A percentile compares a stretch with the other conserved stretches of the same genome.
Evolutionary conservation across 2,888 invertebrate genomes (phyloP).

Genomic region (Margaritifera margaritifera): DNA sequence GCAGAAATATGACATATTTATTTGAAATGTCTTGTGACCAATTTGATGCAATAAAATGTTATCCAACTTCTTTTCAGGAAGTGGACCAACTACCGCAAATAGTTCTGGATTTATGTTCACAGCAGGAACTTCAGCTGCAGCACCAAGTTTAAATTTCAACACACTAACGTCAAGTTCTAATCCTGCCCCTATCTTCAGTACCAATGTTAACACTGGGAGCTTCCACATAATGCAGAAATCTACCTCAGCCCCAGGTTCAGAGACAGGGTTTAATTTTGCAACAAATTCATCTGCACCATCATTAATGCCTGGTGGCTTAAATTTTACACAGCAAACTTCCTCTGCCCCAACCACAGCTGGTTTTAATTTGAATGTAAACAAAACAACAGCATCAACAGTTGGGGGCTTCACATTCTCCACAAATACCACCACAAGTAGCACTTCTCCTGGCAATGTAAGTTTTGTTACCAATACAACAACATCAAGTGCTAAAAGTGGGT

Average conservation of each 20-base stretch:
- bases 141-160: background rate
- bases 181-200: no score
- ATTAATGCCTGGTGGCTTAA: background rate
- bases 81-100: no score
- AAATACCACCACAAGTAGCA: background rate
- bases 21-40: no score
- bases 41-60: no score
- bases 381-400: background rate
- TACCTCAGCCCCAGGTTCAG: background rate
- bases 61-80: no score
- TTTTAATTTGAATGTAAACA: background rate
- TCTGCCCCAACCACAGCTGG: constrained; percentile 1
- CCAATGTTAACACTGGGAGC: no score
- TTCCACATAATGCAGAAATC: background rate
- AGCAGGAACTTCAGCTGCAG: no score
- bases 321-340: background rate
- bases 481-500: constrained; percentile 10
- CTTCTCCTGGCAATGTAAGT: constrained; percentile 8
- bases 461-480: constrained; percentile 16
- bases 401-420: background rate
- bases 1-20: no score
- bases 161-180: background rate
- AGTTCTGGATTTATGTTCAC: no score
- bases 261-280: background rate
- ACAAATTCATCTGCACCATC: constrained; percentile 5